phyloP scores from a whole-genome alignment of 2,888 invertebrate genomes.

The Caenorhabditis afra region DNA sequence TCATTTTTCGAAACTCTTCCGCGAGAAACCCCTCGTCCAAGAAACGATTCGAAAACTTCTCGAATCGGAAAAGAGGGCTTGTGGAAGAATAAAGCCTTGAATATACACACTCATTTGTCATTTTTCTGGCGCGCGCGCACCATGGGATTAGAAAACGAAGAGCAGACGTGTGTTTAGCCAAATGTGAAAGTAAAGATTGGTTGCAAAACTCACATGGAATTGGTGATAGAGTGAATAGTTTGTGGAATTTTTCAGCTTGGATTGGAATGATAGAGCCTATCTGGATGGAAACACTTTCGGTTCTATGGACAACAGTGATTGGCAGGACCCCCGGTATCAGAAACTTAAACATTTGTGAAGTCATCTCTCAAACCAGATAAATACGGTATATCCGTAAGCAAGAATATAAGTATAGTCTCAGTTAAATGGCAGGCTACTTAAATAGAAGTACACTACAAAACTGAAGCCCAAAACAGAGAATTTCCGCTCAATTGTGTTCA shows the following conservation, averaged over 20 bases:
- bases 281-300: constrained; percentile 66
- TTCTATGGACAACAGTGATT: constrained; percentile 60
- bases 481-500: background rate
- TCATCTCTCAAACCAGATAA: too few species aligned
- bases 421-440: too few species aligned
- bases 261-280: constrained; percentile 67
- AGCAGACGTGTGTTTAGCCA: background rate
- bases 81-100: constrained; percentile 9
- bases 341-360: too few species aligned
- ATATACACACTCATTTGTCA: constrained; percentile 51
- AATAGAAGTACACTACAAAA: too few species aligned
- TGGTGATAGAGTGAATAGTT: background rate
- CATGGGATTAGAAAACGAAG: constrained; percentile 46
- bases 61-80: constrained; percentile 1
- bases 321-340: constrained; percentile 63
- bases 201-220: background rate
- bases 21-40: too few species aligned
- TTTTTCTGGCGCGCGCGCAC: constrained; percentile 34
- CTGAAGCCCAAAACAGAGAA: too few species aligned
- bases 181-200: constrained; percentile 33
- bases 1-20: too few species aligned
- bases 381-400: too few species aligned
- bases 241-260: constrained; percentile 60
- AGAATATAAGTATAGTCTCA: too few species aligned
- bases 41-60: background rate